Conservation (phyloP, 2,113 vertebrate species). For the Anoura caudifer region DNA sequence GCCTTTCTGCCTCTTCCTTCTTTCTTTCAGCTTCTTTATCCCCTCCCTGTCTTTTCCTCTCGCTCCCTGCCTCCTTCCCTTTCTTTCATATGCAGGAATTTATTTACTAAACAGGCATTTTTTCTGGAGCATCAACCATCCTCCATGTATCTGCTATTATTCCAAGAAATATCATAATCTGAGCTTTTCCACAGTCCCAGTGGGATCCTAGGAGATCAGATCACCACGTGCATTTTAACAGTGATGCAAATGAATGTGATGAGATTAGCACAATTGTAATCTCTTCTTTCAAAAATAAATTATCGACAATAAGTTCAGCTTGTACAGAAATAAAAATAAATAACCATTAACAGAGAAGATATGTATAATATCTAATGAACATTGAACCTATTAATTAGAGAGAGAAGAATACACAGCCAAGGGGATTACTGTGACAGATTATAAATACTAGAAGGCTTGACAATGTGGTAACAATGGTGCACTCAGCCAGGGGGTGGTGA, state of each 20-base stretch:
- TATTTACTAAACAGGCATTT: neutral
- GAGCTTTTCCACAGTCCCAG: neutral
- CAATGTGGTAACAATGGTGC: neutral
- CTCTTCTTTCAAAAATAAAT: neutral
- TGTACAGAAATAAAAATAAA: neutral
- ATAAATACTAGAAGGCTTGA: neutral
- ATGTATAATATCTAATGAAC: neutral
- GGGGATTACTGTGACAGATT: neutral
- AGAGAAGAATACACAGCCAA: neutral
- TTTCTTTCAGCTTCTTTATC: neutral
- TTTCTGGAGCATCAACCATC: neutral
- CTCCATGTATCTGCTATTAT: neutral
- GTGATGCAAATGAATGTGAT: neutral
- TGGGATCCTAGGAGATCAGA: neutral
- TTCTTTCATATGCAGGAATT: neutral
- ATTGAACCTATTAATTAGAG: neutral
- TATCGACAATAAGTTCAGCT: neutral
- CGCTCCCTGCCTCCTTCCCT: neutral
- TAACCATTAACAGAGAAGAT: neutral
- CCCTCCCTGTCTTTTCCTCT: neutral
- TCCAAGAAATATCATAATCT: neutral
- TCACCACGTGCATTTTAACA: neutral
- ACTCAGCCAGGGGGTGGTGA: neutral
- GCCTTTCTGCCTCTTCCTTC: neutral
- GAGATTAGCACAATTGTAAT: neutral